Base-by-base conservation (phyloP, 2,113 vertebrate species). In the Dendrocopos noguchii region DNA sequence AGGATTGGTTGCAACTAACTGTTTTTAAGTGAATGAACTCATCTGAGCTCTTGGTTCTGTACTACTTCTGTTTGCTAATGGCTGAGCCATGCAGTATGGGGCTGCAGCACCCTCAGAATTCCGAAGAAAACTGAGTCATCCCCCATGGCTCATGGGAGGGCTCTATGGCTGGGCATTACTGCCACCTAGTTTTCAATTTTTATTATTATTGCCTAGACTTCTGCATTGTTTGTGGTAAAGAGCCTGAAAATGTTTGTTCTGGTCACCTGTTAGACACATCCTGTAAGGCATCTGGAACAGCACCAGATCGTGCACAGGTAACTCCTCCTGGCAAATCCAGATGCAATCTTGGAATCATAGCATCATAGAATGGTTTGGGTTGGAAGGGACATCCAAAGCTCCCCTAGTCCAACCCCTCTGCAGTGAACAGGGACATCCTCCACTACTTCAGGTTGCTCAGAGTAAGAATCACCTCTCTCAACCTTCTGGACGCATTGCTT, bases 121-220 rank as follows among this genome's bases (percentile, higher is more conserved):
- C 94, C 70, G 87, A 63, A 81, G 67, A 93, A 92, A 81, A 64
- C 56, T 56, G 95, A 96, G 33, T 92, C 93, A 95, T 89, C 70
- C 75, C 72, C 12, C 79, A 16, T 5, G 17, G 10, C 80, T 94
- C 47, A 53, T 1, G 59, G 70, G 59, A 83, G 25, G 21, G 12
- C 71, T 95, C 25, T 88, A 93, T 3, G 18, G 73, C 72, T 96
- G 85, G 82, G 44, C 64, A 83, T 95, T 94, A 95, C 96, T 96
- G 96, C 96, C 97, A 97, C 77, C 95, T 97, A 97, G 97, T 97
- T 97, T 97, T 81, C 97, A 94, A 33, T 31, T 72, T 46, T 87
- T 78, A 86, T 75, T 76, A 81, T 39, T 71, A 71, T 85, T 88
- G 77, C 14, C 61, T 55, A 61, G 42, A 71, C 11, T 12, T 34